Evolutionary conservation across 1,140 invertebrate species (phyloP), one percentile per base, ranked within the genome.

Genomic region (Trichonephila clavata): DNA sequence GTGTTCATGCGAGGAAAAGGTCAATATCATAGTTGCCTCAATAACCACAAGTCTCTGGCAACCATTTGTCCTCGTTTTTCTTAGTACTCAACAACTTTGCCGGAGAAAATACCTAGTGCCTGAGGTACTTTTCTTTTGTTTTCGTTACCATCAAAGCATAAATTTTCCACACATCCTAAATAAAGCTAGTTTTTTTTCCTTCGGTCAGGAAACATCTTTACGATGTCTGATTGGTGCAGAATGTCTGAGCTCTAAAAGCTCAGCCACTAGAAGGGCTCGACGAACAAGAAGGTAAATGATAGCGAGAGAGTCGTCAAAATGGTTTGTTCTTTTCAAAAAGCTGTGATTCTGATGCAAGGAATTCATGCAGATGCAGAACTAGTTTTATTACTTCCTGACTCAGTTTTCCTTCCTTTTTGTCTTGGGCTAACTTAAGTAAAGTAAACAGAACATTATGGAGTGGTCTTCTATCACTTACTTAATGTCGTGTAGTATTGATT

Each of bases 241-340:
- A 91, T 60, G 89, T 91, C 89, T 50, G n/a, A 81, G 71, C 20
- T 59, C 89, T 91, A 61, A 91, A 91, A 91, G 89, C 89, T 43
- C 24, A 20, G 59, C 57, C 27, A 24, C 61, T 61, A 57, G 27
- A 60, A 61, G 18, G 7, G 32, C 71, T 83, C 16, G 14, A 32
- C n/a, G 59, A 91, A n/a, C 50, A 61, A 43, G 68, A 57, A 39
- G 43, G 50, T 91, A 91, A 91, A 59, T 91, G 71, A 83, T 91
- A 83, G 24, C 71, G 24, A 81, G 21, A 43, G 50, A 91, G 50
- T 63, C 57, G 89, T 91, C 80, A 91, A 50, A 61, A 39, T 63
- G 50, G 89, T 83, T 83, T 91, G 43, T 77, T 91, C 39, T 59
- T 91, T 91, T 83, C 32, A 8, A 83, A 91, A 91, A 83, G 60